A percentile compares a stretch with the other conserved stretches of the same genome.
Conservation (phyloP, 2,797 vertebrate species). For the Channa striata region DNA sequence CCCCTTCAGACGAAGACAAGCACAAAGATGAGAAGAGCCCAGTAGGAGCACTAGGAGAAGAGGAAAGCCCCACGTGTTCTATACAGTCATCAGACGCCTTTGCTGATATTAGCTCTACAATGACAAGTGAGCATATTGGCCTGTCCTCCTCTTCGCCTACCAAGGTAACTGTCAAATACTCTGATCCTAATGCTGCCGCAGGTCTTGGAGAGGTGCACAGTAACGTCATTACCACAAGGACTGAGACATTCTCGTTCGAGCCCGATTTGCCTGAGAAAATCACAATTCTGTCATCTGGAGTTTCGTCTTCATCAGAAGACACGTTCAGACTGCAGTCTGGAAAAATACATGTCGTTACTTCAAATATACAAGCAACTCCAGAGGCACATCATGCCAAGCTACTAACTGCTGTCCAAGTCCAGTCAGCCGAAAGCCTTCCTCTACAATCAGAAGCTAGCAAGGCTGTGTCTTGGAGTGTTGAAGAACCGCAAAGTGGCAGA, state of each 20-base stretch:
- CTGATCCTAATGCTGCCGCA: constrained; percentile 58
- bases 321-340: constrained; percentile 77
- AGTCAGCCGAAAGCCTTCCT: constrained; percentile 48
- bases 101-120: constrained; percentile 82
- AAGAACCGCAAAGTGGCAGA: constrained; percentile 55
- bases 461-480: constrained; percentile 58
- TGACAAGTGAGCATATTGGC: constrained; percentile 77
- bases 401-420: constrained; percentile 65
- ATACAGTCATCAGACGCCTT: constrained; percentile 84
- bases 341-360: constrained; percentile 79
- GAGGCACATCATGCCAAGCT: constrained; percentile 75
- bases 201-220: constrained; percentile 57
- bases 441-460: constrained; percentile 40
- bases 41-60: constrained; percentile 55
- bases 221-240: constrained; percentile 82
- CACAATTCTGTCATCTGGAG: constrained; percentile 78
- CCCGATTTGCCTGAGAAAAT: constrained; percentile 83
- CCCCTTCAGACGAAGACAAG: constrained; percentile 79
- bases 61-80: constrained; percentile 80
- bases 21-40: constrained; percentile 60
- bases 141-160: constrained; percentile 76
- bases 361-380: constrained; percentile 80
- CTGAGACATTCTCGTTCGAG: constrained; percentile 84
- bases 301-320: constrained; percentile 81
- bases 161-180: constrained; percentile 83